Evolutionary conservation across 2,113 vertebrate species (phyloP).

Genomic region (Lagopus leucura): DNA sequence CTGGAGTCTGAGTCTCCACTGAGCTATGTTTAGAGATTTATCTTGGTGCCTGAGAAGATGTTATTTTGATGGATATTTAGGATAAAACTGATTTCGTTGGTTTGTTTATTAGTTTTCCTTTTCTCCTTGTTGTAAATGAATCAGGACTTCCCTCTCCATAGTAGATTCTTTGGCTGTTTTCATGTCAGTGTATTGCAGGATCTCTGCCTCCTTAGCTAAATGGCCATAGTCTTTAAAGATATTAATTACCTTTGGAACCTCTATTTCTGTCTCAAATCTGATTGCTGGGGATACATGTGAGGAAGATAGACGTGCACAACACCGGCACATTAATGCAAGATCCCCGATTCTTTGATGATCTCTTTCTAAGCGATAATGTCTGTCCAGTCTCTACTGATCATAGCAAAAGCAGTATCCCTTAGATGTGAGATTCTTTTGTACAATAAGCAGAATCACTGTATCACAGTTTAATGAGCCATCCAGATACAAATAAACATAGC

Average conservation of each 20-base stretch:
- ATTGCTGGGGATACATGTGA: neutral
- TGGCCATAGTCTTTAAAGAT: neutral
- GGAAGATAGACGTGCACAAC: neutral
- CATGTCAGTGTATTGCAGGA: fast-evolving
- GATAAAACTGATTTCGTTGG: neutral
- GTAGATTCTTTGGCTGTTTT: neutral
- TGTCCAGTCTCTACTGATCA: fast-evolving
- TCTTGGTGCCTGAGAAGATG: neutral
- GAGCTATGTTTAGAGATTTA: neutral
- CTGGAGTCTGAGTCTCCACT: neutral
- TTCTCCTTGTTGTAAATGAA: fast-evolving
- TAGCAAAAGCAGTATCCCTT: neutral
- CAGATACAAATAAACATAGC: neutral
- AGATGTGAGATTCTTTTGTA: neutral
- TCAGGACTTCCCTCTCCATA: neutral
- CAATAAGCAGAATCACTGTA: fast-evolving
- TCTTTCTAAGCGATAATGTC: neutral
- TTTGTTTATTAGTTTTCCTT: neutral
- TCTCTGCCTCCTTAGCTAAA: neutral
- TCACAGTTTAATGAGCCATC: neutral
- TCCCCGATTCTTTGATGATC: neutral
- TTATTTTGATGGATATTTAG: neutral
- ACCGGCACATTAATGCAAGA: neutral
- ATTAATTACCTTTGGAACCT: neutral
- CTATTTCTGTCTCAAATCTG: neutral